Evolutionary conservation across 1,140 invertebrate species (phyloP), one percentile per base, ranked within the genome.

Genomic region (Trypoxylus dichotomus): DNA sequence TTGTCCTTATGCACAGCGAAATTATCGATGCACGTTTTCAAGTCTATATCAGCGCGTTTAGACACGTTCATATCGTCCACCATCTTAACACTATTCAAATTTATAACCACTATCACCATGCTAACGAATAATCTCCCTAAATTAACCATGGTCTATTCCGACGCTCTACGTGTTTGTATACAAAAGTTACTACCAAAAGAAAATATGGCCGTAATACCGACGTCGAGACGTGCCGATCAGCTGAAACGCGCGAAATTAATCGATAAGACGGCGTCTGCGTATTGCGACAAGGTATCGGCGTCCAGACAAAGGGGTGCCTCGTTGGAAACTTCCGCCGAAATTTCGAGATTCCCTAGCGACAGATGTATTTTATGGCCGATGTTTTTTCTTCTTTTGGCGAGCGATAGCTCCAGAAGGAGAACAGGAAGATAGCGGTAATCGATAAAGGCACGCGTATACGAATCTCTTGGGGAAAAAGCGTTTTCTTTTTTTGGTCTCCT

Each of bases 1-100:
- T 95, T 96, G 85, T 96, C 94, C 79, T 90, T 90, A 85, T 95
- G 94, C 41, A 97, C 90, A 83, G 95, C 93, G 86, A 96, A 97
- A 85, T 93, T 93, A 21, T 93, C 90, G 54, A 86, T 84, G 77
- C 85, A 86, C 27, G 81, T 86, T 74, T 84, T 84, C 73, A 86
- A 78, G 74, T 86, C 85, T 43, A 85, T 82, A 47, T 85, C 85
- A 29, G 78, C 74, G 54, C 82, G 78, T 78, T 85, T 85, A 8
- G 43, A 41, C 41, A 78, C 63, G 13, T 71, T n/a, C 32, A 74
- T 21, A 19, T 42, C 24, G 6, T 72, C 68, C 43, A 74, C 41
- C n/a, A 24, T 19, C 25, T 25, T 41, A 13, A 42, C 47, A 74
- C 68, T 24, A 10, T 74, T 3, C 29, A 74, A 74, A n/a, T 43